phyloP scores from a whole-genome alignment of 2,797 vertebrate genomes.

The Gephyroberyx darwinii region DNA sequence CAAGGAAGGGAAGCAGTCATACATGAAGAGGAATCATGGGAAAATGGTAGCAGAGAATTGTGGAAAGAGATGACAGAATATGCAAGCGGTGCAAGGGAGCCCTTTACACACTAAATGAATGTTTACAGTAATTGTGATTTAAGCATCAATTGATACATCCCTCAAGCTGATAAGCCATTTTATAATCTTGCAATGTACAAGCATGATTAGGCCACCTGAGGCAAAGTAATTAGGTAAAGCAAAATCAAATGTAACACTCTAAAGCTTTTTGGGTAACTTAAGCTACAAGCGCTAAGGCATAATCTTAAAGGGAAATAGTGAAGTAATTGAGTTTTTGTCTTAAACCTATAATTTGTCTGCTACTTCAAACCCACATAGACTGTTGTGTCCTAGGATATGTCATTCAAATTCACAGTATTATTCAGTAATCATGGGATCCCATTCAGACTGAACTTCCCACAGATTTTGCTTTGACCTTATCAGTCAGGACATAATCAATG shows the following conservation, averaged over 20 bases:
- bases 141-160: constrained; percentile 55
- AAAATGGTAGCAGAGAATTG: constrained; percentile 21
- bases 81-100: constrained; percentile 34
- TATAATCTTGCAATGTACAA: constrained; percentile 57
- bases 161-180: constrained; percentile 56
- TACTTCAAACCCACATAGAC: constrained; percentile 26
- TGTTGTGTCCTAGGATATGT: constrained; percentile 2
- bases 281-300: constrained; percentile 34
- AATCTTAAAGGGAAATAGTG: constrained; percentile 34
- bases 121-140: constrained; percentile 67
- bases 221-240: constrained; percentile 64
- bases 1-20: neutral
- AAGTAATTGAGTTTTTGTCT: constrained; percentile 25
- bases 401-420: neutral
- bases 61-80: constrained; percentile 33
- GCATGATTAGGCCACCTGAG: constrained; percentile 65
- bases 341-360: constrained; percentile 17
- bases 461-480: neutral
- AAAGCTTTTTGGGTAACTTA: constrained; percentile 59
- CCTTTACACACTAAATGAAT: constrained; percentile 52
- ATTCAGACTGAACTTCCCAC: neutral
- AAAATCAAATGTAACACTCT: constrained; percentile 61
- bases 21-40: neutral
- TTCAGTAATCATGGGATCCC: neutral
- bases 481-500: constrained; percentile 2